A percentile compares a stretch with the other conserved stretches of the same genome.
Evolutionary conservation across 1,140 invertebrate species (phyloP).

Genomic region (Triops longicaudatus): DNA sequence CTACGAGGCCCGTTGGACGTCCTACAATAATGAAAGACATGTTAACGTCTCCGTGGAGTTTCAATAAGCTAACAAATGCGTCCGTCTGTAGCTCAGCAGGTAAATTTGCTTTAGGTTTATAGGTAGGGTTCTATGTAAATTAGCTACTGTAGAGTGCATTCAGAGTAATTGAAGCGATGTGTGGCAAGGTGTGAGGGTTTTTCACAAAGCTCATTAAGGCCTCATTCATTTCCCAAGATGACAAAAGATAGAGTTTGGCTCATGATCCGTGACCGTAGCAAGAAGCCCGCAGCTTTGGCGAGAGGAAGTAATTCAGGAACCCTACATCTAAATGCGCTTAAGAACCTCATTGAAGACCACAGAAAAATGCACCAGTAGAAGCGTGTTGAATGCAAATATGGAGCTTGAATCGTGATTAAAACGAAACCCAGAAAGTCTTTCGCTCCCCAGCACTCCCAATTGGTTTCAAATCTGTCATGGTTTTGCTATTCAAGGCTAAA

Average conservation of each 20-base stretch:
- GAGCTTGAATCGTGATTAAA: neutral
- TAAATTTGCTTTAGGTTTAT: neutral
- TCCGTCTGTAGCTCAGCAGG: neutral
- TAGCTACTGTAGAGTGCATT: neutral
- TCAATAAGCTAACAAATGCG: neutral
- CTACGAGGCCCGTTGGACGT: neutral
- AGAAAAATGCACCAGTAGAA: neutral
- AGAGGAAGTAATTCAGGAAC: neutral
- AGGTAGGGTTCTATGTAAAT: neutral
- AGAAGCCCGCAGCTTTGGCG: neutral
- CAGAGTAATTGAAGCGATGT: neutral
- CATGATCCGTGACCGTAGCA: neutral
- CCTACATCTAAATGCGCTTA: slow-evolving; percentile 8
- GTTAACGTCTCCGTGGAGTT: neutral
- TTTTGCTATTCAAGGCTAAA: neutral
- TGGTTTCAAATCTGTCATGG: neutral
- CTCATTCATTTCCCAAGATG: neutral
- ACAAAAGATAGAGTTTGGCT: neutral
- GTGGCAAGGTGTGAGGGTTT: neutral
- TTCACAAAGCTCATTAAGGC: neutral
- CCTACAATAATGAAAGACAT: neutral
- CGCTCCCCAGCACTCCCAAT: neutral
- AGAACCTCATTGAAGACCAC: slow-evolving; percentile 8
- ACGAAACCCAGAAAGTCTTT: neutral
- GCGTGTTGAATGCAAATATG: neutral